These are phyloP conservation scores for Leucopsar rothschildi DNA, from an alignment of 2,113 vertebrate genomes.

Conservation along the genomic window DNA sequence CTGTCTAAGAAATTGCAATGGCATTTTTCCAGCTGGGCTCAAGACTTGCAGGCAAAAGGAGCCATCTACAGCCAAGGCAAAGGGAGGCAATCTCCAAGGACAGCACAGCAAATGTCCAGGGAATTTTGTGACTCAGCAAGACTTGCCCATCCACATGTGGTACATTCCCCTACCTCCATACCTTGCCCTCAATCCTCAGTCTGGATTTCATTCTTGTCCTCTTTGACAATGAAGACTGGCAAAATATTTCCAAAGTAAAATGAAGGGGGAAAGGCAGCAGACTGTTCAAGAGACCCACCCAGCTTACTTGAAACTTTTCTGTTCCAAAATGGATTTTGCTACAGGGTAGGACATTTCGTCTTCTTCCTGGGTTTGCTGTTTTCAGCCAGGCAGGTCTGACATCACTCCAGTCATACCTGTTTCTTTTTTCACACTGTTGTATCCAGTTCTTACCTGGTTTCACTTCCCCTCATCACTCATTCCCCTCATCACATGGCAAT, in stretches of 20 bases:
- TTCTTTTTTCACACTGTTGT: not conserved
- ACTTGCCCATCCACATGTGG: not conserved
- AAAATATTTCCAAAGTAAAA: not conserved
- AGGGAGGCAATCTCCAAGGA: not conserved
- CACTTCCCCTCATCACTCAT: not conserved
- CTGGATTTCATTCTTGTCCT: not conserved
- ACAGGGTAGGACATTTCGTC: not conserved
- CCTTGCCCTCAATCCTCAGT: not conserved
- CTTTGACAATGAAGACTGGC: not conserved
- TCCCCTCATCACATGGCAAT: fast-evolving
- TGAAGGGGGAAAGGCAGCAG: not conserved
- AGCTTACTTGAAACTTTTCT: not conserved
- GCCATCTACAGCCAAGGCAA: not conserved
- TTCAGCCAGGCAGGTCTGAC: not conserved
- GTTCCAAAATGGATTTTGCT: not conserved
- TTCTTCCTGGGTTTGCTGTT: not conserved
- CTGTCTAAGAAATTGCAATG: fast-evolving
- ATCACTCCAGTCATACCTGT: not conserved
- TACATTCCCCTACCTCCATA: not conserved
- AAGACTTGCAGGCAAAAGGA: not conserved
- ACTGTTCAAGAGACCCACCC: too few species aligned
- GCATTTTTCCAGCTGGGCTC: not conserved
- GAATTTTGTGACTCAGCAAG: not conserved
- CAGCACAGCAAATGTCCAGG: fast-evolving
- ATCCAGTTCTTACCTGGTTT: not conserved